Base-by-base conservation (phyloP, 2,888 invertebrate species). In the Tetropium fuscum region DNA sequence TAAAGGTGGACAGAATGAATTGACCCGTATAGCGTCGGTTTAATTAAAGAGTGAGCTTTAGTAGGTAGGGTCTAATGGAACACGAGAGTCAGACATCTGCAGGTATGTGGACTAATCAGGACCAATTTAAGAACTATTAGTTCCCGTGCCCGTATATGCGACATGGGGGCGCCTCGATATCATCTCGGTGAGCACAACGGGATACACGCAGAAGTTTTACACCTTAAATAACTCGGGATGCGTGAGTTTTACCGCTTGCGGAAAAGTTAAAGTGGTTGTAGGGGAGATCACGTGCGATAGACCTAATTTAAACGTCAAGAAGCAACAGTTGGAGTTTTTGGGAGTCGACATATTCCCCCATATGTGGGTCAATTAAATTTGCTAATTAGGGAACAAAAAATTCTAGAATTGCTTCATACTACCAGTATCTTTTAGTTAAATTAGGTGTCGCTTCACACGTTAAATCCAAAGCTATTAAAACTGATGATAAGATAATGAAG, bases 61-160 rank as follows among this genome's bases (percentile, higher is more conserved):
- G 69, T 69, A 74, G 72, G 73, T 74, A 72, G 61, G 64, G 59
- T 45, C 61, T 57, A 64, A 61, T 59, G 54, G 61, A 53, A 53
- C 60, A 53, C 60, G 53, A 58, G 68, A 65, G 66, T 68, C 72
- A 66, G 75, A 76, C 81, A 81, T 80, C 80, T 81, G 81, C 81
- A 81, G 81, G 80, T 81, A 81, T 78, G 78, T 74, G 75, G 77
- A 77, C 78, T 80, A 81, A 81, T 81, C 80, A 81, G 77, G 74
- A 73, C 77, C 79, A 81, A 80, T 81, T 81, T 80, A 79, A 78
- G 79, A 78, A 75, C 78, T 78, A 81, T 81, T 80, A 79, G 76
- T 76, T 75, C 71, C 74, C 73, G 69, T 63, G 72, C 75, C 76
- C 80, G 74, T 73, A 73, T 74, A 69, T 63, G 47, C 56, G 57